Evolutionary conservation across 2,797 vertebrate species (phyloP).

Genomic region (Poecilia wingei): DNA sequence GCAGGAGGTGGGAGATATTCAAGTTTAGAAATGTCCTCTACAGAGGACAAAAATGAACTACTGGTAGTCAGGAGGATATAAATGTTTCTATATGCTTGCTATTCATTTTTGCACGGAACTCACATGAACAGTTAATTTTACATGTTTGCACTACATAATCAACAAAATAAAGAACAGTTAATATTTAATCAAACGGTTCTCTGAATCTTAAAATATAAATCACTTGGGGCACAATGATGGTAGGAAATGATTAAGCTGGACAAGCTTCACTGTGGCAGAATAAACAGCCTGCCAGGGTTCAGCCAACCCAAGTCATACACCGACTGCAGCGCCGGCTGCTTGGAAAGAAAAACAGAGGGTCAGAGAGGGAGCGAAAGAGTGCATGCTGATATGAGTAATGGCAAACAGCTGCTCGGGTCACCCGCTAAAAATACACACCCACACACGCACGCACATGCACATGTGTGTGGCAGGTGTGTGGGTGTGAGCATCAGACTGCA

Average conservation of each 20-base stretch:
- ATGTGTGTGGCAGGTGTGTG: constrained; percentile 70
- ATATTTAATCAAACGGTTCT: constrained; percentile 47
- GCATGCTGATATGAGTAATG: constrained; percentile 79
- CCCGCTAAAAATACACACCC: constrained; percentile 77
- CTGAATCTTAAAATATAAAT: constrained; percentile 32
- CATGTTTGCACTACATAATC: constrained; percentile 25
- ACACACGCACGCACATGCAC: constrained; percentile 10
- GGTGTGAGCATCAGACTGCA: constrained; percentile 33
- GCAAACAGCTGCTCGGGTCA: constrained; percentile 75
- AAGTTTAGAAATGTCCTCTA: no score
- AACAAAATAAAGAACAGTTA: constrained; percentile 40
- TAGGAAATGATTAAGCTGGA: constrained; percentile 61
- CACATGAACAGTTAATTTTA: constrained; percentile 9
- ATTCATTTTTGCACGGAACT: constrained; percentile 37
- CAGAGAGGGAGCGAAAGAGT: constrained; percentile 65
- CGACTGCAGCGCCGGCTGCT: constrained; percentile 67
- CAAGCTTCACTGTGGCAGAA: constrained; percentile 50
- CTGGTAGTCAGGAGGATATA: neutral
- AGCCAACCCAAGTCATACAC: constrained; percentile 49
- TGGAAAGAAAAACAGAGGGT: constrained; percentile 74
- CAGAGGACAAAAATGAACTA: no score
- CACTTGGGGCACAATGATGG: constrained; percentile 31
- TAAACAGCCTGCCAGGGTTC: constrained; percentile 54
- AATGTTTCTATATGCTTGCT: constrained; percentile 35
- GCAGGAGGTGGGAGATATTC: no score